Percentiles rank a stretch among this genome's conserved stretches.
These are phyloP conservation scores for Cnemophilus loriae DNA, from an alignment of 2,113 vertebrate genomes.

Conservation along the genomic window DNA sequence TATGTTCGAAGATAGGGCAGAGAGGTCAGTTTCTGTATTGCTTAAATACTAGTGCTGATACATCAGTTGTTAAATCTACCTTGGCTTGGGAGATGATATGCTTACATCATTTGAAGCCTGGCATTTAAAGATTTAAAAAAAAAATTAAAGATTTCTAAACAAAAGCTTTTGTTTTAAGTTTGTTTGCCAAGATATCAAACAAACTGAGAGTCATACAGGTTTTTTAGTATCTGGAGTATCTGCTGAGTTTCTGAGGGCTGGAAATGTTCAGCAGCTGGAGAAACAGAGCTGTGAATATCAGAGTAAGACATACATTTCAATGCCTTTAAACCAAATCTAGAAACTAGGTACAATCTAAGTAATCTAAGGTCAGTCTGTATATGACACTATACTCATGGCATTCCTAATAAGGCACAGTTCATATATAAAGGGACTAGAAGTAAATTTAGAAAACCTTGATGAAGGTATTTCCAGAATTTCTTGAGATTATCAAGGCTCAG, in stretches of 20 bases:
- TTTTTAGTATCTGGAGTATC: not conserved
- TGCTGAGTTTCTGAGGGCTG: not conserved
- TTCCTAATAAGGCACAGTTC: not conserved
- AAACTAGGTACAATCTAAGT: not conserved
- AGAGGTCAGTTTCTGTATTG: not conserved
- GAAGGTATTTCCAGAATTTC: not conserved
- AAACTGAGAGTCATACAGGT: not conserved
- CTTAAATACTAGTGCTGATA: not conserved
- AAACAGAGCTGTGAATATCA: not conserved
- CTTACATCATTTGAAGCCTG: not conserved
- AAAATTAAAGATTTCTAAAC: not conserved
- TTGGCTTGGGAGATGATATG: not conserved
- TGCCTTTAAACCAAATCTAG: not conserved
- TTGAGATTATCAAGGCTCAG: not conserved
- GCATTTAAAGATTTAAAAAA: not conserved
- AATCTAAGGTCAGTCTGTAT: not conserved
- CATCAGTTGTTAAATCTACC: not conserved
- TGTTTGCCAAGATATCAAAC: not conserved
- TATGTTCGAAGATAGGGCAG: not conserved
- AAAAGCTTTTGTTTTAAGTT: not conserved
- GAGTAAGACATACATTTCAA: not conserved
- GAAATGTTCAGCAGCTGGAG: not conserved
- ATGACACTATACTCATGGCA: not conserved
- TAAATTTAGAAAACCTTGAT: not conserved
- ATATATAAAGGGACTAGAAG: not conserved